Evolutionary conservation across 1,140 invertebrate genomes (phyloP).

Genomic region (Penaeus chinensis): DNA sequence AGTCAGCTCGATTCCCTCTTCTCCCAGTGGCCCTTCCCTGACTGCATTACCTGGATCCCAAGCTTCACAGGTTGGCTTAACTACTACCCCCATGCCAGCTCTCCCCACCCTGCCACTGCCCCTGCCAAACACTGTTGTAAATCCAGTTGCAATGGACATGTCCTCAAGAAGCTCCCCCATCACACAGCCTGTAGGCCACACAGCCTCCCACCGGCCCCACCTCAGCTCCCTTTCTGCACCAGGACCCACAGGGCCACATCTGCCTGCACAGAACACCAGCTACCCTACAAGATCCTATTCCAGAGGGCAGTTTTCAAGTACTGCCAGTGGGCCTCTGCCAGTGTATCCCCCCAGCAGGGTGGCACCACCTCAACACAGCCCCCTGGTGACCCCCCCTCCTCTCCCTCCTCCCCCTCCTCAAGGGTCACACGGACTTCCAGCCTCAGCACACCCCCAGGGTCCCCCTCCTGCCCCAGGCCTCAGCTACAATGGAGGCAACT

Average conservation of each 20-base stretch:
- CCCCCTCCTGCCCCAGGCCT: constrained; percentile 27
- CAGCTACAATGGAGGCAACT: constrained; percentile 7
- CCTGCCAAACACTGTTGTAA: not conserved
- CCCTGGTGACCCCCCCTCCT: constrained; percentile 30
- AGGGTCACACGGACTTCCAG: constrained; percentile 13
- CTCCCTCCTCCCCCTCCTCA: constrained; percentile 17
- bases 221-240: not conserved
- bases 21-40: not conserved
- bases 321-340: not conserved
- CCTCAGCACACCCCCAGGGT: not conserved
- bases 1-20: too few relatives aligned
- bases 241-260: not conserved
- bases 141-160: not conserved
- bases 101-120: constrained; percentile 14
- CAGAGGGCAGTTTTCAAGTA: not conserved
- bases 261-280: not conserved
- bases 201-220: not conserved
- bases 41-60: not conserved
- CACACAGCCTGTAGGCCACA: not conserved
- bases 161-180: not conserved
- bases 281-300: too few relatives aligned
- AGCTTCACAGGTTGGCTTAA: not conserved
- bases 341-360: not conserved
- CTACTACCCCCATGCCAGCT: constrained; percentile 3
- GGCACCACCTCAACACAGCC: not conserved